phyloP scores from a whole-genome alignment of 1,140 invertebrate species.

The Spodoptera litura region DNA sequence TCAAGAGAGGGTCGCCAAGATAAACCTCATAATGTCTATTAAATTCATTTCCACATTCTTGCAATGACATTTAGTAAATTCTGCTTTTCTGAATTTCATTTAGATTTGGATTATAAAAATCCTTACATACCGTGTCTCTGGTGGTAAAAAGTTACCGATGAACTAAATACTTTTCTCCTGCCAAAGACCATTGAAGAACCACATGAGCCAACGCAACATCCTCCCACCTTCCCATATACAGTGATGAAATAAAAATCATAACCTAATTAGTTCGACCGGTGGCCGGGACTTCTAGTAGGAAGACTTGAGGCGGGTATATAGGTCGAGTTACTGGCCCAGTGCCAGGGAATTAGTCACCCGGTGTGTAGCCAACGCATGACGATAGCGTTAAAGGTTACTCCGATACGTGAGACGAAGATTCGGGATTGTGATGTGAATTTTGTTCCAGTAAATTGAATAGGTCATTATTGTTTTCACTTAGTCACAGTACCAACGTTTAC shows the following conservation, averaged over 20 bases:
- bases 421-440: slow-evolving; percentile 30
- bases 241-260: slow-evolving; percentile 63
- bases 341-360: slow-evolving; percentile 71
- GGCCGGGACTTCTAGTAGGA: slow-evolving; percentile 64
- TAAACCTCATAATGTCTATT: too few relatives aligned
- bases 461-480: slow-evolving; percentile 7
- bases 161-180: background rate
- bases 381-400: slow-evolving; percentile 70
- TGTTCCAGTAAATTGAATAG: slow-evolving; percentile 28
- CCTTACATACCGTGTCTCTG: too few relatives aligned
- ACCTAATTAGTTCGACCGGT: slow-evolving; percentile 66
- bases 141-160: too few relatives aligned
- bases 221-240: slow-evolving; percentile 53
- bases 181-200: background rate
- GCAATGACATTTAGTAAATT: background rate
- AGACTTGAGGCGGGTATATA: slow-evolving; percentile 71
- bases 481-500: background rate
- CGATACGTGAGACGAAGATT: slow-evolving; percentile 46
- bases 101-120: too few relatives aligned
- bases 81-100: background rate
- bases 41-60: too few relatives aligned
- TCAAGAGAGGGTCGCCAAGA: too few relatives aligned
- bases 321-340: slow-evolving; percentile 70
- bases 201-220: background rate
- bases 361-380: slow-evolving; percentile 64